Evolutionary conservation across 2,888 invertebrate genomes (phyloP), one percentile per base, ranked within the genome.

Genomic region (Aporophyla nigra): DNA sequence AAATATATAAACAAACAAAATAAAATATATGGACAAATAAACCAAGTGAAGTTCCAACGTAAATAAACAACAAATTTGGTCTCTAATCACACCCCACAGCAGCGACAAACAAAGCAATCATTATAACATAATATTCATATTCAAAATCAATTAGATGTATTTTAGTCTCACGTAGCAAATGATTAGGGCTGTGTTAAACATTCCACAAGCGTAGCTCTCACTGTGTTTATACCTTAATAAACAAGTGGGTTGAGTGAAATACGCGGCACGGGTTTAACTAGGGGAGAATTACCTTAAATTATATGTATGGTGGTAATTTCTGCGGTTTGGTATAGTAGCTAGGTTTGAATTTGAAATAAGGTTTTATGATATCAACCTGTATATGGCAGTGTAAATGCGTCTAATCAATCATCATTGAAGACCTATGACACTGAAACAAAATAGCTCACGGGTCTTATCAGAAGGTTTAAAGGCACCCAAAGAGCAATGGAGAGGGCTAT

Each of bases 101-200:
- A 74, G 9, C 10, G 56, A 68, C 82, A 67, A 68, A 82, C 66
- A 49, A 69, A 72, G 53, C 40, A 46, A 68, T 62, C 58, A 67
- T 82, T 65, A 71, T 46, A 68, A 73, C 19, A 58, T 61, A 46
- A 56, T 76, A 74, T 81, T 76, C 85, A 73, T 81, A 81, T 71
- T 73, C 83, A 85, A 74, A 82, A 83, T 82, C 85, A 83, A 83
- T 83, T 83, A 85, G 63, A 71, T 59, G 54, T 33, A 71, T 10
- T 19, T 27, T 19, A 51, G 70, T 24, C 69, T 56, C 85, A 74
- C 85, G 74, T 71, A 65, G 9, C 33, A 7, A 69, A 62, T 81
- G 33, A 82, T 82, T 85, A 80, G 68, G 49, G 1, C 10, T 2
- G 10, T 40, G 21, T 82, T 82, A 81, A 33, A 58, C 75, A 82